These are phyloP conservation scores for Rhynchonema sp. DNA, from an alignment of 2,888 invertebrate species.

Conservation along the genomic window DNA sequence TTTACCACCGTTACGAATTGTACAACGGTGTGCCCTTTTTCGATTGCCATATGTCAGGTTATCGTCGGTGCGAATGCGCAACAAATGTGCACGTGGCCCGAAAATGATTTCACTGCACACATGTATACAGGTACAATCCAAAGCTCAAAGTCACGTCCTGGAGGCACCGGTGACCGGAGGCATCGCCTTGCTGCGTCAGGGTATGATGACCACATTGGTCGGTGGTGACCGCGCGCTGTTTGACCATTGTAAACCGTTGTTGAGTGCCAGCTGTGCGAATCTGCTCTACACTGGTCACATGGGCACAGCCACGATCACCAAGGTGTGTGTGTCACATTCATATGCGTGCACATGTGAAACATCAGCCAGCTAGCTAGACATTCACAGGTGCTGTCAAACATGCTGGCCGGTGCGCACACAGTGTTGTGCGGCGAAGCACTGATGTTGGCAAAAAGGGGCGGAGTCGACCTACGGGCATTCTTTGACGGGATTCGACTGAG, in stretches of 20 bases:
- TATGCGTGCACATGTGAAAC: neutral
- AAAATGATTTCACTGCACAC: too few relatives aligned
- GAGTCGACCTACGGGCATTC: slow-evolving; percentile 1
- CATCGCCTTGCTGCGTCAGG: neutral
- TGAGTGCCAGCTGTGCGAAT: neutral
- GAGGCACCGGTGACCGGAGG: slow-evolving; percentile 3
- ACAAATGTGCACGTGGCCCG: too few relatives aligned
- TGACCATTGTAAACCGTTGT: neutral
- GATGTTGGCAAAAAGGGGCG: slow-evolving; percentile 1
- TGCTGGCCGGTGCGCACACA: slow-evolving; percentile 2
- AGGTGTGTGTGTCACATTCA: neutral
- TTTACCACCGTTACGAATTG: too few relatives aligned
- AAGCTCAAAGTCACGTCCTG: neutral
- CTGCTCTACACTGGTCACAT: neutral
- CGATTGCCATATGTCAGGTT: too few relatives aligned
- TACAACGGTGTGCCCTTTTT: too few relatives aligned
- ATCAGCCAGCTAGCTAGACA: too few relatives aligned
- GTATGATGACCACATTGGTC: slow-evolving; percentile 1
- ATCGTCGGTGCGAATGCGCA: too few relatives aligned
- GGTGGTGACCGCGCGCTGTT: neutral
- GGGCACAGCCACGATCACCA: slow-evolving; percentile 1
- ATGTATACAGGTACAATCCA: neutral
- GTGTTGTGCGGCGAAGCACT: neutral
- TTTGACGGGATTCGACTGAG: slow-evolving; percentile 3
- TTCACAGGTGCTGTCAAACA: slow-evolving; percentile 1